A percentile compares a stretch with the other conserved stretches of the same genome.
These are phyloP conservation scores for Dromaius novaehollandiae DNA, from an alignment of 2,113 vertebrate genomes.

Conservation along the genomic window DNA sequence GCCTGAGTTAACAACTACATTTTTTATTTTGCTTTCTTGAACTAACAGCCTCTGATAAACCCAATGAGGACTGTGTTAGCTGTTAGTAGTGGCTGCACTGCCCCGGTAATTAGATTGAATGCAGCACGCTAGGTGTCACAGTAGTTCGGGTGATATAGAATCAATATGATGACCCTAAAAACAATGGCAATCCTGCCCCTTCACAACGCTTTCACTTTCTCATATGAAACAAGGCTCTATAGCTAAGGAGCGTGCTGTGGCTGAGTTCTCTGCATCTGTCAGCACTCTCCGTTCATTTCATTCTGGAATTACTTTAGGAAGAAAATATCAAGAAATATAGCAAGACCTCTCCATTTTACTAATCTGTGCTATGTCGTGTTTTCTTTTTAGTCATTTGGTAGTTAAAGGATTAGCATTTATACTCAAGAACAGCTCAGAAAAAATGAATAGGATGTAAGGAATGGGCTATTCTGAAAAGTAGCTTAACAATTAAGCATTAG, in stretches of 20 bases:
- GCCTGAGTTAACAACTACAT: neutral
- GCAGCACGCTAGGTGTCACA: neutral
- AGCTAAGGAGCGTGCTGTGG: neutral
- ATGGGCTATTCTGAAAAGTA: neutral
- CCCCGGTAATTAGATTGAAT: neutral
- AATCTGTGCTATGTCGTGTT: neutral
- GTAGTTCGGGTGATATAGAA: neutral
- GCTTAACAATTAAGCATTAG: slow-evolving; percentile 8
- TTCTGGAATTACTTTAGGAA: neutral
- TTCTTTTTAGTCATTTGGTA: slow-evolving; percentile 5
- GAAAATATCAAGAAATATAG: neutral
- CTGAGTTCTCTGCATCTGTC: neutral
- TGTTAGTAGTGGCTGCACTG: neutral
- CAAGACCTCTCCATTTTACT: neutral
- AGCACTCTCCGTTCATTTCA: neutral
- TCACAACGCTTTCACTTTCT: neutral
- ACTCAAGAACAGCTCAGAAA: neutral
- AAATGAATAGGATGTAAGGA: neutral
- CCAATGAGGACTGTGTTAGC: neutral
- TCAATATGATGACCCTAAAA: neutral
- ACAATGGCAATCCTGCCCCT: neutral
- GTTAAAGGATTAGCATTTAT: slow-evolving; percentile 15
- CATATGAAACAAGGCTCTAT: neutral
- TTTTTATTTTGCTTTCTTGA: neutral
- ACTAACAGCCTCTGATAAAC: neutral